Percentiles rank a stretch among this genome's conserved stretches.
phyloP scores from a whole-genome alignment of 2,113 vertebrate genomes.

The Daphoenositta chrysoptera region DNA sequence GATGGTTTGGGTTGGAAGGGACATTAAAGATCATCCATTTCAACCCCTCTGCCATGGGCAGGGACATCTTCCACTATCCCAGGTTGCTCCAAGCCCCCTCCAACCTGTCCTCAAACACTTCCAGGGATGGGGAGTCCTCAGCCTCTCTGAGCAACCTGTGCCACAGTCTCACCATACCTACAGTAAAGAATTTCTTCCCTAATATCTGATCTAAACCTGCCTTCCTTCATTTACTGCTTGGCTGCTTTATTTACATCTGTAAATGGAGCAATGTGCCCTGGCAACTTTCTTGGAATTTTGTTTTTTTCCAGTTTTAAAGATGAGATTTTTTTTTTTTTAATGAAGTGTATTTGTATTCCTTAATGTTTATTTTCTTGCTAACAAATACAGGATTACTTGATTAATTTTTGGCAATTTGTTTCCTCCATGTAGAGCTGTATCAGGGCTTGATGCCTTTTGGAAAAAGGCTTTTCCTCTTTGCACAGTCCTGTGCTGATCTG shows the following conservation, averaged over 20 bases:
- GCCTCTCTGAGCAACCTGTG: background rate
- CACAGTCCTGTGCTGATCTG: background rate
- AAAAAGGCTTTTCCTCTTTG: background rate
- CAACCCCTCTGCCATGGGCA: background rate
- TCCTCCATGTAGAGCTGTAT: fast-evolving
- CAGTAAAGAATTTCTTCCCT: background rate
- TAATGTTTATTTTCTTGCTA: background rate
- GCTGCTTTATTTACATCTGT: background rate
- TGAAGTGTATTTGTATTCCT: background rate
- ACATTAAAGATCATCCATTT: background rate
- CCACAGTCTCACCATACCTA: background rate
- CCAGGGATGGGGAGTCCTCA: background rate
- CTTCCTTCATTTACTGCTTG: background rate
- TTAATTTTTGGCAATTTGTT: background rate
- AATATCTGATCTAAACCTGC: background rate
- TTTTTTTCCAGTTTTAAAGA: background rate
- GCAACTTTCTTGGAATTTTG: background rate
- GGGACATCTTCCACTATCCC: background rate
- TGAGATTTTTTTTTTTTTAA: background rate
- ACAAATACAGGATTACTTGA: background rate
- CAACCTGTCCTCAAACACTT: fast-evolving
- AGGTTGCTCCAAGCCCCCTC: fast-evolving
- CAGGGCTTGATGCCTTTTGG: background rate
- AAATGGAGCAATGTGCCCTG: background rate
- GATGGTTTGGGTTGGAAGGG: background rate